Evolutionary conservation across 2,113 vertebrate species (phyloP), one percentile per base, ranked within the genome.

Genomic region (Chroicocephalus ridibundus): DNA sequence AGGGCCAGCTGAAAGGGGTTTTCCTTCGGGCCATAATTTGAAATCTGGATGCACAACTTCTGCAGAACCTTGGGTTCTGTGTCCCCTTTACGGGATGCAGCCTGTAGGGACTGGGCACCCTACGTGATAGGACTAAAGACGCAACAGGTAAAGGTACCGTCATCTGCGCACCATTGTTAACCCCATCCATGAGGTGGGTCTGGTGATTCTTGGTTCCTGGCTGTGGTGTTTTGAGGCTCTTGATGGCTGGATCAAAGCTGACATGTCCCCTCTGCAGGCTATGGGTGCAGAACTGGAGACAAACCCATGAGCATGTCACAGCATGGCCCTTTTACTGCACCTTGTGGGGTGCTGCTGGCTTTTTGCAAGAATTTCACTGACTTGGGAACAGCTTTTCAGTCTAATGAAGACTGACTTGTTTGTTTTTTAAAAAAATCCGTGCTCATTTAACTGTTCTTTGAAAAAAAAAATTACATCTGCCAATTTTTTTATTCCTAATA

Each of bases 51-150:
- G 27, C 5, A 51, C 7, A 40, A 2, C 18, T 80, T 55, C 57
- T 46, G 11, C 6, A 21, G 29, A 17, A 24, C 10, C 21, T 25
- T 44, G 49, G 16, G n/a, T 6, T 49, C 21, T 49, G 21, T 19
- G 3, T 65, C 27, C 10, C 32, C 25, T 1, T 36, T 18, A 2
- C 1, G 15, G 29, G 60, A 51, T 24, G 47, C 34, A 77, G 21
- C 16, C 32, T 38, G 25, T 3, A 51, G 52, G 25, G 38, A 29
- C 52, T 10, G 80, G 51, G 25, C 15, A 6, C 7, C 29, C 21
- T 7, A 3, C 22, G 0, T 16, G 13, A 3, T 7, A 27, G 52
- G 29, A 51, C 16, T 11, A 9, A 44, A 36, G 61, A 31, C 24
- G 44, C 24, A 32, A 26, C 8, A 49, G 40, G 24, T 54, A 19